Base-by-base conservation (phyloP, 2,113 vertebrate species). In the Pelecanoides urinatrix region DNA sequence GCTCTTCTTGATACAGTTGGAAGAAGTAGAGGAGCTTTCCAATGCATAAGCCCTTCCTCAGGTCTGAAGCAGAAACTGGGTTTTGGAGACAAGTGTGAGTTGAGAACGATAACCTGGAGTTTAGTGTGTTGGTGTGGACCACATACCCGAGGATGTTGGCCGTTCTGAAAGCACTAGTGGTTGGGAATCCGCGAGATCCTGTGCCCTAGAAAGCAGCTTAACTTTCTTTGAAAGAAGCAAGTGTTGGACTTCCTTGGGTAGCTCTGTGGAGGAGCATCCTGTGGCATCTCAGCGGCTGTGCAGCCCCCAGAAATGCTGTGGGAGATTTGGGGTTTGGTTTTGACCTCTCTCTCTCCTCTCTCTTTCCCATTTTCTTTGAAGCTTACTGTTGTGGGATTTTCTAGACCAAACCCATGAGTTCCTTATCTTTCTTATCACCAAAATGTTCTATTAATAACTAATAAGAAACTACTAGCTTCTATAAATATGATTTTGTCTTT, bases 71-170 rank as follows among this genome's bases (percentile, higher is more conserved):
- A 86, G 86, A 38, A 94, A 4, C 63, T 13, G 2, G 30, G 22
- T 9, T 83, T 86, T 42, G 75, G 38, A 91, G 67, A 29, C 36
- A 16, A 6, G 1, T 1, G 2, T 14, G 61, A 49, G 44, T 6
- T 38, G 70, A 52, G 78, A 45, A 22, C 1, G 5, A 14, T 18
- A 49, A 7, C 11, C 34, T 47, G 47, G 62, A 61, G 44, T 34
- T 81, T 4, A 10, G 52, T 2, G 20, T 0, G 0, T 10, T 53
- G 42, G 20, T 7, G 32, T 44, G 65, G 47, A 53, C 15, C 22
- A 1, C 4, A 10, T 16, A 9, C 27, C 56, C 0, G 0, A 44
- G 34, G 85, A 44, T 52, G 11, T 11, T 36, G 71, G 26, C 38
- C 0, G 1, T 38, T 85, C 27, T 32, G 11, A 12, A 70, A 42